These are phyloP conservation scores for Oscheius sp. DNA, from an alignment of 2,888 invertebrate species.

Conservation along the genomic window DNA sequence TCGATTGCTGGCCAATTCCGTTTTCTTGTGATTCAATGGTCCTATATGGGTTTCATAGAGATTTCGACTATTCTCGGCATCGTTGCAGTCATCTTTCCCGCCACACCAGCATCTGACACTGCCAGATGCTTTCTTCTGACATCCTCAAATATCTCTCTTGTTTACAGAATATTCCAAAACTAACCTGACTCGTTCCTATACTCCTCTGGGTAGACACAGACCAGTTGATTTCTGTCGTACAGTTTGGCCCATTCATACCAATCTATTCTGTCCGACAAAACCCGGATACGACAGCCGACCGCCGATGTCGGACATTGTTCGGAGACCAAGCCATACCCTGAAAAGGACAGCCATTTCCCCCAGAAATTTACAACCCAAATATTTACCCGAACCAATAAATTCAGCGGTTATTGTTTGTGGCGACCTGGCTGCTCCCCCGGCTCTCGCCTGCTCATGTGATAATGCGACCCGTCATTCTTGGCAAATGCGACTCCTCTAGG, in stretches of 20 bases:
- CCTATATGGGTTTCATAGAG: conserved; percentile 46
- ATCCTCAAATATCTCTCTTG: conserved; percentile 41
- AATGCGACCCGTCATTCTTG: conserved; percentile 35
- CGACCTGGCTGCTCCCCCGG: background rate
- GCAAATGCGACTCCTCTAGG: conserved; percentile 19
- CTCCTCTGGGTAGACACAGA: conserved; percentile 58
- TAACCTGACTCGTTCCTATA: conserved; percentile 50
- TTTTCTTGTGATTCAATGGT: conserved; percentile 19
- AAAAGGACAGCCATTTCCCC: conserved; percentile 20
- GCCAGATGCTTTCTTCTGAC: conserved; percentile 54
- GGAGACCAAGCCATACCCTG: conserved; percentile 56
- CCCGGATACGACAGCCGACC: conserved; percentile 54
- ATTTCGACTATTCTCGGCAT: conserved; percentile 53
- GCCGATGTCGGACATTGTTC: conserved; percentile 54
- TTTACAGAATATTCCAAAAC: background rate
- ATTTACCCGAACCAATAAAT: conserved; percentile 11
- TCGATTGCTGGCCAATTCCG: background rate
- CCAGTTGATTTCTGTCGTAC: conserved; percentile 58
- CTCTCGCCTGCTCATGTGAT: conserved; percentile 21
- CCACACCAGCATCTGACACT: conserved; percentile 60
- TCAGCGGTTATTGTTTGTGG: background rate
- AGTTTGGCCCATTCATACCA: conserved; percentile 57
- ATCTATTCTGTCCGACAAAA: conserved; percentile 53
- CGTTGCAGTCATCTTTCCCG: conserved; percentile 52
- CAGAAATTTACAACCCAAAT: conserved; percentile 1